Conservation (phyloP, 35 echinoderm and acorn worm genomes). For the Strongylocentrotus purpuratus region DNA sequence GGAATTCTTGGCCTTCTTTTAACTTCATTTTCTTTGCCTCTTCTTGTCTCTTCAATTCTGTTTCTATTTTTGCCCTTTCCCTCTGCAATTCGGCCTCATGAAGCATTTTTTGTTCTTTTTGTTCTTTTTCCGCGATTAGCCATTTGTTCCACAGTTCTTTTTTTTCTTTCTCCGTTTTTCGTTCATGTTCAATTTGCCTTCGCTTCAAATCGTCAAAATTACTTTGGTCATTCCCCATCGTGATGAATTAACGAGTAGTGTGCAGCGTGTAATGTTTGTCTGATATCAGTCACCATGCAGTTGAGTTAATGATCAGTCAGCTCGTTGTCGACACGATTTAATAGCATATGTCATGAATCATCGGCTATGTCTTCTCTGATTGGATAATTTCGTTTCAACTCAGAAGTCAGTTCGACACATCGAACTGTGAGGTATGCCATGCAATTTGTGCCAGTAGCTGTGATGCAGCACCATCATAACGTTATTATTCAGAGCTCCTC, state of each 20-base stretch:
- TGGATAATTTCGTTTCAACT: not conserved
- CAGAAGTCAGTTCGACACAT: not conserved
- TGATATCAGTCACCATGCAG: not conserved
- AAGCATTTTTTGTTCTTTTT: too few species aligned
- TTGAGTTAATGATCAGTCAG: not conserved
- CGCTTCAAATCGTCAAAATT: not conserved
- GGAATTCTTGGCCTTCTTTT: too few species aligned
- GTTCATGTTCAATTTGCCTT: too few species aligned
- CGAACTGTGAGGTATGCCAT: too few species aligned
- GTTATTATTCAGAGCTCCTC: not conserved
- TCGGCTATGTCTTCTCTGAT: not conserved
- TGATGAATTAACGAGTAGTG: not conserved
- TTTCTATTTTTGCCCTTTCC: not conserved
- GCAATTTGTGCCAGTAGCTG: not conserved
- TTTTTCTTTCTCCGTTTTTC: not conserved
- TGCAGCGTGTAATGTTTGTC: too few species aligned
- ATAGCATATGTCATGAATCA: not conserved
- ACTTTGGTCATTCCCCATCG: not conserved
- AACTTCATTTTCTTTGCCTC: too few species aligned
- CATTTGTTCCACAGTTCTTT: not conserved
- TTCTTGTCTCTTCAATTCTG: too few species aligned
- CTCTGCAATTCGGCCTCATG: not conserved
- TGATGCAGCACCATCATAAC: not conserved
- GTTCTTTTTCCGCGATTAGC: not conserved
- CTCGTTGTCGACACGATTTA: not conserved